Evolutionary conservation across 2,888 invertebrate species (phyloP), one percentile per base, ranked within the genome.

Genomic region (Teleiodes luculella): DNA sequence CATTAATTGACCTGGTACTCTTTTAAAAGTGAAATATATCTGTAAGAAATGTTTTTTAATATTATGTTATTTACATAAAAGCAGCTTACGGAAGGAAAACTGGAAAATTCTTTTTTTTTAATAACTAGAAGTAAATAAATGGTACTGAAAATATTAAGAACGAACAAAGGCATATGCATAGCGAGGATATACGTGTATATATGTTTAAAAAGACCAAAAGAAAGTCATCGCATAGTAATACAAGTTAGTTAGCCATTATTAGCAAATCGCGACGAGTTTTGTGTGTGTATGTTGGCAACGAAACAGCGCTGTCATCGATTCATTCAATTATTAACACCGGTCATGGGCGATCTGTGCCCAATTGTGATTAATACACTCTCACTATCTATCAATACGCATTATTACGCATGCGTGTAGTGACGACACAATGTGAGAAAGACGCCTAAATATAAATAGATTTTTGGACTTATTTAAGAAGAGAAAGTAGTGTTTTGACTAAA

Each of bases 1-100:
- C 46, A 30, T 49, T 28, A 49, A 61, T 62, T 59, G 61, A 62
- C 60, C 56, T 54, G 20, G 16, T 10, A 46, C 30, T 16, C 46
- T 10, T 30, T 43, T 43, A 28, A n/a, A 43, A 43, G 43, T n/a
- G 13, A n/a, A 7, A n/a, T 4, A 10, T 41, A 11, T 7, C n/a
- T n/a, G 6, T 24, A 13, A 24, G 7, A 24, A n/a, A 41, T 20
- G n/a, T n/a, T 20, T 24, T 24, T 14, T 16, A 18, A 16, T 14
- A 39, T 35, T 8, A n/a, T n/a, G n/a, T n/a, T n/a, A n/a, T n/a
- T n/a, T n/a, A n/a, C n/a, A n/a, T n/a, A n/a, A n/a, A n/a, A n/a
- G n/a, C n/a, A n/a, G n/a, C n/a, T n/a, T n/a, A n/a, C n/a, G n/a
- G n/a, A n/a, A n/a, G n/a, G n/a, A n/a, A n/a, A n/a, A n/a, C n/a